Conservation (phyloP, 2,888 invertebrate species). For the Scaptomyza cyrtandrae region DNA sequence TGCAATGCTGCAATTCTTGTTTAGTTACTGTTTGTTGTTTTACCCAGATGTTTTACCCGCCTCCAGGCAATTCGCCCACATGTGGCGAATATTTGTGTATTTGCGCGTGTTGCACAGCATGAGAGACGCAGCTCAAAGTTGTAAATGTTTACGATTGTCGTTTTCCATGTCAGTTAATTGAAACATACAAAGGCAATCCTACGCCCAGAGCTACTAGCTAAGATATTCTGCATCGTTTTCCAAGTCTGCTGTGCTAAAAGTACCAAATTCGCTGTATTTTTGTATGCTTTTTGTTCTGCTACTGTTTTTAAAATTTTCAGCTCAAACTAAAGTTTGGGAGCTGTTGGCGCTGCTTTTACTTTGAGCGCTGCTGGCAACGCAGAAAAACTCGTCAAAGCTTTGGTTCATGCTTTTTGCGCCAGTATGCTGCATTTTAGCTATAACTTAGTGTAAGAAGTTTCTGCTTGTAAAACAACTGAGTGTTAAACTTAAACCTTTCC, state of each 20-base stretch:
- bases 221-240: conserved; percentile 23
- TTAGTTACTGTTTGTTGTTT: conserved; percentile 14
- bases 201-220: conserved; percentile 5
- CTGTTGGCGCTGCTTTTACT: conserved; percentile 35
- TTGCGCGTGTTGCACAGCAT: conserved; percentile 23
- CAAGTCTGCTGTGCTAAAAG: conserved; percentile 18
- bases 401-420: conserved; percentile 41
- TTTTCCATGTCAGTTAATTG: conserved; percentile 75
- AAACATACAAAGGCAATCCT: conserved; percentile 44
- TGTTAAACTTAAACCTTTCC: conserved; percentile 24
- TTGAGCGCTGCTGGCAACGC: conserved; percentile 17
- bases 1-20: conserved; percentile 64
- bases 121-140: conserved; percentile 41
- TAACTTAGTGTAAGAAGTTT: conserved; percentile 28
- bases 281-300: conserved; percentile 28
- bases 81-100: conserved; percentile 11
- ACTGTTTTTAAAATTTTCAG: conserved; percentile 35
- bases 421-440: conserved; percentile 20
- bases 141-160: conserved; percentile 74
- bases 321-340: conserved; percentile 48
- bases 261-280: conserved; percentile 16
- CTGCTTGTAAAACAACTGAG: conserved; percentile 24
- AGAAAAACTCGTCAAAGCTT: conserved; percentile 19
- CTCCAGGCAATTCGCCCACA: conserved; percentile 9
- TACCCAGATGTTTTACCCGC: conserved; percentile 8